Percentiles rank a stretch among this genome's conserved stretches.
Evolutionary conservation across 2,888 invertebrate genomes (phyloP).

Genomic region (Netelia melanura): DNA sequence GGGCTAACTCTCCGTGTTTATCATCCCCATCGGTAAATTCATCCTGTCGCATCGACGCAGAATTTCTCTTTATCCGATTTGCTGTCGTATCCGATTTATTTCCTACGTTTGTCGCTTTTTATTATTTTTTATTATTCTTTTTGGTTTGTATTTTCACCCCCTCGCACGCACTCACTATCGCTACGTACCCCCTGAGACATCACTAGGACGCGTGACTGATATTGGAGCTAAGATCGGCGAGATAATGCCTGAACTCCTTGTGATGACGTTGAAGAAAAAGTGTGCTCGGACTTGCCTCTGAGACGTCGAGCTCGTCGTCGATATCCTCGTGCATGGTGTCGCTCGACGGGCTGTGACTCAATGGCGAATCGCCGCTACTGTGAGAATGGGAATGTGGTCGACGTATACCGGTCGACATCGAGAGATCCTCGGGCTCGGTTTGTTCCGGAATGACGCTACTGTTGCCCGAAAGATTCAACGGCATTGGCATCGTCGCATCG

Average conservation of each 20-base stretch:
- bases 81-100: not conserved
- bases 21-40: not conserved
- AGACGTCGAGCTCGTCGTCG: slow-evolving; percentile 86
- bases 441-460: slow-evolving; percentile 89
- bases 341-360: slow-evolving; percentile 84
- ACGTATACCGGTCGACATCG: slow-evolving; percentile 88
- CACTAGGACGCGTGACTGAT: slow-evolving; percentile 77
- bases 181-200: slow-evolving; percentile 75
- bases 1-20: not conserved
- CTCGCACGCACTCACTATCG: slow-evolving; percentile 42
- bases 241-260: slow-evolving; percentile 67
- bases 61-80: slow-evolving; percentile 4
- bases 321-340: slow-evolving; percentile 86
- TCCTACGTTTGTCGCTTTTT: not conserved
- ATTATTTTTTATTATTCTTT: not conserved
- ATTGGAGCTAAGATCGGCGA: slow-evolving; percentile 67
- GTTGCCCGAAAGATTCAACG: slow-evolving; percentile 86
- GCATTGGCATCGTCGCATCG: slow-evolving; percentile 86
- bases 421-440: slow-evolving; percentile 96
- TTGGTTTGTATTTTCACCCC: slow-evolving; percentile 26
- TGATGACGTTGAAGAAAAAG: slow-evolving; percentile 85
- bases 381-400: slow-evolving; percentile 83
- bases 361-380: slow-evolving; percentile 85
- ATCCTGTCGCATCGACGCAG: slow-evolving; percentile 11
- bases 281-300: slow-evolving; percentile 84